Conservation (phyloP, 2,888 invertebrate genomes). For the Drosophila testacea region DNA sequence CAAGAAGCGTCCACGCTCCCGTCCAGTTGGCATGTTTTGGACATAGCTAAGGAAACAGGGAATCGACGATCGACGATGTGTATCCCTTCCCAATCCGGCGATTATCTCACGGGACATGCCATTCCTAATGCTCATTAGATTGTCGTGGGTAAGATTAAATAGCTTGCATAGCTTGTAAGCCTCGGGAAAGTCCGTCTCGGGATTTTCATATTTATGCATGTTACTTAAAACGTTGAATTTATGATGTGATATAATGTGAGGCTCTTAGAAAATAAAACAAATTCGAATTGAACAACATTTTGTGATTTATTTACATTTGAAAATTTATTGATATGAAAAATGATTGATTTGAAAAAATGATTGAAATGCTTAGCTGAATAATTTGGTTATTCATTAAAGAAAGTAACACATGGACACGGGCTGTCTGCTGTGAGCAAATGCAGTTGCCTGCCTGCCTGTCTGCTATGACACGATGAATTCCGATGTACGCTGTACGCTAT, state of each 20-base stretch:
- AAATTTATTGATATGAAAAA: slow-evolving; percentile 13
- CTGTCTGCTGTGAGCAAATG: slow-evolving; percentile 43
- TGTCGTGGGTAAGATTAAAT: slow-evolving; percentile 90
- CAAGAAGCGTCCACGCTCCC: slow-evolving; percentile 96
- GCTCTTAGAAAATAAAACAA: neutral
- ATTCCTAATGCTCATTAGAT: slow-evolving; percentile 90
- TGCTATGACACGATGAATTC: slow-evolving; percentile 78
- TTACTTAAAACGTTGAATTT: neutral
- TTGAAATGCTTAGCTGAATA: slow-evolving; percentile 63
- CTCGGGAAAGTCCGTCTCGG: slow-evolving; percentile 63
- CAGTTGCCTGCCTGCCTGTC: slow-evolving; percentile 42
- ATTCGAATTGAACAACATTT: slow-evolving; percentile 54
- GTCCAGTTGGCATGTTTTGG: slow-evolving; percentile 95
- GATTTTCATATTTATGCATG: slow-evolving; percentile 26
- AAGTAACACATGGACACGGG: slow-evolving; percentile 41
- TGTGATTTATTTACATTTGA: slow-evolving; percentile 62
- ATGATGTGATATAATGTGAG: neutral
- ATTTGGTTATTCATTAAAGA: slow-evolving; percentile 38
- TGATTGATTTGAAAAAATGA: slow-evolving; percentile 1
- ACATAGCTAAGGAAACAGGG: slow-evolving; percentile 98
- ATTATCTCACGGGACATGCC: slow-evolving; percentile 90
- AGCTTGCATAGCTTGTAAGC: slow-evolving; percentile 78
- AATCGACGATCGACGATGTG: slow-evolving; percentile 90
- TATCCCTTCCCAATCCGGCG: slow-evolving; percentile 90
- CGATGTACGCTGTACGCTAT: slow-evolving; percentile 37